These are phyloP conservation scores for Lota lota DNA, from an alignment of 2,113 vertebrate species.

Conservation along the genomic window DNA sequence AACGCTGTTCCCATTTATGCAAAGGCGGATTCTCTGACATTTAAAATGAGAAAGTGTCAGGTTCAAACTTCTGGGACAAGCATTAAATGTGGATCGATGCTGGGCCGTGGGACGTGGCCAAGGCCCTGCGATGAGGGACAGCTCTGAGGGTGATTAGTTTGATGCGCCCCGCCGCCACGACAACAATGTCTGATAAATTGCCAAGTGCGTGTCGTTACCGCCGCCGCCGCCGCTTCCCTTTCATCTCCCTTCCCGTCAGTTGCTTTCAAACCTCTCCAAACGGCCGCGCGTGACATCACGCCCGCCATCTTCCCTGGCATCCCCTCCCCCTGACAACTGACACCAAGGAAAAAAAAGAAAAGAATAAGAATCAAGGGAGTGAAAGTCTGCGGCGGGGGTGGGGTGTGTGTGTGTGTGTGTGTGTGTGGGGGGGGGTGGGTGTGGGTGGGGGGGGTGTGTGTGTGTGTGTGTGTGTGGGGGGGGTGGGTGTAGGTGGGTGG, in stretches of 20 bases:
- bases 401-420: no score
- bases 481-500: no score
- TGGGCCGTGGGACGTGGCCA: constrained; percentile 15
- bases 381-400: constrained; percentile 21
- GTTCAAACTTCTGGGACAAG: constrained; percentile 34
- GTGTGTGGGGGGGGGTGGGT: no score
- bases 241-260: constrained; percentile 26
- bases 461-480: no score
- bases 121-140: constrained; percentile 17
- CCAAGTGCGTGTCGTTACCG: constrained; percentile 13
- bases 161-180: constrained; percentile 32
- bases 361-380: neutral
- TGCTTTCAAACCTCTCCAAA: constrained; percentile 13
- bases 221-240: neutral
- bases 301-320: neutral
- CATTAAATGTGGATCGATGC: constrained; percentile 33
- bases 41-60: constrained; percentile 41
- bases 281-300: neutral
- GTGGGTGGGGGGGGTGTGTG: no score
- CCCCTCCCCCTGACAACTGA: neutral
- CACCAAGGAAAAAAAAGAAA: neutral
- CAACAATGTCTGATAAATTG: constrained; percentile 35
- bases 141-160: constrained; percentile 43
- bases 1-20: constrained; percentile 27
- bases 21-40: constrained; percentile 28